phyloP scores from a whole-genome alignment of 2,113 vertebrate genomes.

The Calidris pygmaea region DNA sequence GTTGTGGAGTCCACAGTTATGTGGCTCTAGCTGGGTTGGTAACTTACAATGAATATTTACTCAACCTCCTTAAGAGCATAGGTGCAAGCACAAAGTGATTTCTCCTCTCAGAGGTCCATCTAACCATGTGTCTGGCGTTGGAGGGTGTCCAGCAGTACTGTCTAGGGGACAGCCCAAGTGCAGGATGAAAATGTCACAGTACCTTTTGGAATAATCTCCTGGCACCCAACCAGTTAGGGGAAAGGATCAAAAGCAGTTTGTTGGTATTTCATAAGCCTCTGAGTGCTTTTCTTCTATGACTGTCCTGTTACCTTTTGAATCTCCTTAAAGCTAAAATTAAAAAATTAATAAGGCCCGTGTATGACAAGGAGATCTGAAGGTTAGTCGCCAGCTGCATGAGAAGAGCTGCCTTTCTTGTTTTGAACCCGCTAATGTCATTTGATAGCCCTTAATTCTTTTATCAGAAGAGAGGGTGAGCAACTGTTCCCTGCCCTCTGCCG shows the following conservation, averaged over 20 bases:
- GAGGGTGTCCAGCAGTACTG: neutral
- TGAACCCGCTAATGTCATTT: neutral
- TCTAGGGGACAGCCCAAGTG: neutral
- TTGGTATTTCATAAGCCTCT: neutral
- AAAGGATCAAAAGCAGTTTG: neutral
- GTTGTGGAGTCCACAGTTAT: neutral
- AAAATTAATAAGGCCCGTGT: neutral
- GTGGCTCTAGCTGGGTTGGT: neutral
- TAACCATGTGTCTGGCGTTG: fast-evolving
- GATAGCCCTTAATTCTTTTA: neutral
- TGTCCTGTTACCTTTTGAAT: neutral
- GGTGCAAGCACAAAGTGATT: neutral
- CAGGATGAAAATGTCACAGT: neutral
- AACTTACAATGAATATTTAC: neutral
- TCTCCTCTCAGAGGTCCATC: neutral
- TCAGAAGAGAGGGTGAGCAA: neutral
- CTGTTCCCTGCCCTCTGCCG: neutral
- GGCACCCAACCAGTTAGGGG: neutral
- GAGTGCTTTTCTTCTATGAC: neutral
- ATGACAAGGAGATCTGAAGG: neutral
- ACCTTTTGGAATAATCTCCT: neutral
- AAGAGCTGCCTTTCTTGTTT: neutral
- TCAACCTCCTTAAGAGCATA: neutral
- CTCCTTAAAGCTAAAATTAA: neutral
- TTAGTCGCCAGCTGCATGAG: neutral